Conservation (phyloP, 2,888 invertebrate species). For the Sarcophaga subvicina region DNA sequence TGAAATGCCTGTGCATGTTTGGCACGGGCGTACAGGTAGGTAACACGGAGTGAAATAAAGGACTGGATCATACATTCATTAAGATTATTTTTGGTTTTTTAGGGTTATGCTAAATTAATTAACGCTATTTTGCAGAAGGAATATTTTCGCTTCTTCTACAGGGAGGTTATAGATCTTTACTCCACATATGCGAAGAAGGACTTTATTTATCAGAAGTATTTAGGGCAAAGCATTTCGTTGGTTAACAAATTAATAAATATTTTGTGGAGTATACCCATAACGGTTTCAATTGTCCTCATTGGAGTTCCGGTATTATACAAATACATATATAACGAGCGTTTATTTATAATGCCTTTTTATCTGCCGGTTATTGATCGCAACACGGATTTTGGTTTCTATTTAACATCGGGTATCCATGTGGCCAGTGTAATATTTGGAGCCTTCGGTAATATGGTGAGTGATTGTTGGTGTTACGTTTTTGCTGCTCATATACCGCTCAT, state of each 20-base stretch:
- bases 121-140: neutral
- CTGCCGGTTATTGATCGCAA: slow-evolving; percentile 13
- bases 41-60: neutral
- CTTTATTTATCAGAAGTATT: neutral
- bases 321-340: neutral
- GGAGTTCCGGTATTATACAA: neutral
- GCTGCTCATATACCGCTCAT: neutral
- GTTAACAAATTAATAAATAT: slow-evolving; percentile 4
- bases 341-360: slow-evolving; percentile 26
- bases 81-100: too few relatives aligned
- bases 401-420: neutral
- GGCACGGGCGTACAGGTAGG: slow-evolving; percentile 26
- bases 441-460: slow-evolving; percentile 17
- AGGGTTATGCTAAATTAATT: slow-evolving; percentile 41
- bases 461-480: slow-evolving; percentile 1
- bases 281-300: neutral
- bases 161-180: slow-evolving; percentile 14
- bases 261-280: neutral
- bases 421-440: neutral
- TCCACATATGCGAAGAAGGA: neutral
- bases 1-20: slow-evolving; percentile 41
- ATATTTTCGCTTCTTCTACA: neutral
- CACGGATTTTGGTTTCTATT: slow-evolving; percentile 20
- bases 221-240: neutral
- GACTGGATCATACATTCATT: neutral